Conservation (phyloP, 2,113 vertebrate genomes). For the Percina caprodes region DNA sequence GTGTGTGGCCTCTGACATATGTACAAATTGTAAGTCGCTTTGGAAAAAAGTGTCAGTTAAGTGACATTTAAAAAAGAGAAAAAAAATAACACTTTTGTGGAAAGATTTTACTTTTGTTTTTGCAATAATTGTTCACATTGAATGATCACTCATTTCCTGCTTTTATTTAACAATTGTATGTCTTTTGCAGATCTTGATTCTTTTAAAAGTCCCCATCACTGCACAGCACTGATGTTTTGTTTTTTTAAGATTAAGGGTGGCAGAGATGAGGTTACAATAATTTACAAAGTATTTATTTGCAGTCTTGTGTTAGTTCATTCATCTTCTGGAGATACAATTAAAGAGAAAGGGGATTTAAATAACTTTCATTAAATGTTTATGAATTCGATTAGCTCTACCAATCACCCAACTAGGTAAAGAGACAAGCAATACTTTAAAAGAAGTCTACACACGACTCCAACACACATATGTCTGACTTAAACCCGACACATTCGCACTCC, state of each 20-base stretch:
- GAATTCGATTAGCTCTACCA: conserved; percentile 47
- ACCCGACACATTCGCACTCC: no score
- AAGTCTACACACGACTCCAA: not conserved
- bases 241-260: not conserved
- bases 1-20: no score
- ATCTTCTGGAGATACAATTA: conserved; percentile 37
- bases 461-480: conserved; percentile 26
- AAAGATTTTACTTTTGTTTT: not conserved
- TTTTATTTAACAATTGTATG: conserved; percentile 5
- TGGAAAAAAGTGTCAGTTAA: no score
- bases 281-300: conserved; percentile 42
- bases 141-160: not conserved
- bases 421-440: conserved; percentile 8
- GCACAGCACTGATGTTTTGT: not conserved
- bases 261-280: conserved; percentile 2
- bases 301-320: conserved; percentile 27
- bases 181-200: not conserved
- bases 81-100: not conserved
- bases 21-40: no score
- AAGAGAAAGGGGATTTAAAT: conserved; percentile 57
- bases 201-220: not conserved
- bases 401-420: conserved; percentile 36
- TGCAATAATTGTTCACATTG: not conserved
- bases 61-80: no score
- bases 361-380: conserved; percentile 61